Base-by-base conservation (phyloP, 2,888 invertebrate species). In the Antitype chi region DNA sequence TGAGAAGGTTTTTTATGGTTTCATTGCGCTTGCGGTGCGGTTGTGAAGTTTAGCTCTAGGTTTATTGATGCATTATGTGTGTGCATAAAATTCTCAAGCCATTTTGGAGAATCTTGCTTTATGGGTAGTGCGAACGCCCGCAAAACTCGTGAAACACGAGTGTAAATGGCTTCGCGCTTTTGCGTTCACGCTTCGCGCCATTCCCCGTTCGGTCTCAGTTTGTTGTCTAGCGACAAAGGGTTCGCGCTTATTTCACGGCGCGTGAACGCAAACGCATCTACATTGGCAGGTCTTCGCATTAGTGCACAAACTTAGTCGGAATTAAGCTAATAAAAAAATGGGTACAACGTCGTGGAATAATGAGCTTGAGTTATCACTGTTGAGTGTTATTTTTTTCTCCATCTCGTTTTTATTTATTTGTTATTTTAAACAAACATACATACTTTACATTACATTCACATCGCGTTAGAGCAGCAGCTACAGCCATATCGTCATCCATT, bases 1-100 rank as follows among this genome's bases (percentile, higher is more conserved):
- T 25, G 6, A 1, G 4, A 66, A 68, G 57, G 32, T 63, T 68
- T 70, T 80, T 74, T 80, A 71, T 53, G 17, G 59, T 74, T 69
- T 59, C 13, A n/a, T 32, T 59, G 66, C 25, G 38, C 32, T 70
- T 53, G 20, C 11, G n/a, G 17, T 75, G 57, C 53, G 80, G 38
- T 72, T 64, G 52, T 64, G 52, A 68, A 72, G 32, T 59, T 55
- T n/a, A 23, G 55, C 9, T 68, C 52, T 9, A 11, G 25, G 25
- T 59, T 73, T 67, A 32, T 68, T 63, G 59, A 64, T 47, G 62
- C 38, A 23, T 38, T 69, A n/a, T n/a, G 23, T 23, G n/a, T 43
- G 15, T 28, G 43, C 15, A 17, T 38, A 38, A 55, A 63, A 38
- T 13, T 38, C 8, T 32, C 20, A 47, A 7, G 11, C 20, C 23